phyloP scores from a whole-genome alignment of 1,140 invertebrate species.

The Camponotus floridanus region DNA sequence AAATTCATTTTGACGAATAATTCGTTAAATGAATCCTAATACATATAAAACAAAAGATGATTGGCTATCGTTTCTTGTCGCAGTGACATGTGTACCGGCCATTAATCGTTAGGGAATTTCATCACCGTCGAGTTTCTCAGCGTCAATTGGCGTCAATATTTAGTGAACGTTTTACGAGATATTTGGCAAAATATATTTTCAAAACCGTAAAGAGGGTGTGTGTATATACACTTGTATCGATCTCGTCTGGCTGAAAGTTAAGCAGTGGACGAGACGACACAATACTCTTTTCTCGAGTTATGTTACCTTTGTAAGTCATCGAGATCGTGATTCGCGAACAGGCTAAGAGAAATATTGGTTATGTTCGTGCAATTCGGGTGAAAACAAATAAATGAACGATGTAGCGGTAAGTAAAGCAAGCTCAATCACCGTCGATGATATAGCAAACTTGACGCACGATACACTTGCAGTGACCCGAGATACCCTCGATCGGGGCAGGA shows the following conservation, averaged over 20 bases:
- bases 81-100: not conserved
- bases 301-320: slow-evolving; percentile 5
- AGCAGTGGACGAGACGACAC: not conserved
- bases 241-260: slow-evolving; percentile 30
- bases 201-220: slow-evolving; percentile 18
- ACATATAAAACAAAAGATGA: too few relatives aligned
- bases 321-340: not conserved
- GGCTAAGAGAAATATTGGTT: slow-evolving; percentile 54
- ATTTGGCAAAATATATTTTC: slow-evolving; percentile 59
- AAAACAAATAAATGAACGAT: slow-evolving; percentile 62
- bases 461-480: not conserved
- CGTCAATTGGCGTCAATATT: slow-evolving; percentile 41
- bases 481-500: not conserved
- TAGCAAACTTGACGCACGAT: not conserved
- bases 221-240: slow-evolving; percentile 23
- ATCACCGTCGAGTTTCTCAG: not conserved
- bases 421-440: not conserved
- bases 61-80: not conserved
- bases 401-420: slow-evolving; percentile 6
- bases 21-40: too few relatives aligned
- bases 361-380: slow-evolving; percentile 35
- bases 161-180: slow-evolving; percentile 48
- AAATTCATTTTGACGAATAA: too few relatives aligned
- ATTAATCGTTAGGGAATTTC: slow-evolving; percentile 26
- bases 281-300: not conserved